phyloP scores from a whole-genome alignment of 2,113 vertebrate genomes.

The Solea solea region DNA sequence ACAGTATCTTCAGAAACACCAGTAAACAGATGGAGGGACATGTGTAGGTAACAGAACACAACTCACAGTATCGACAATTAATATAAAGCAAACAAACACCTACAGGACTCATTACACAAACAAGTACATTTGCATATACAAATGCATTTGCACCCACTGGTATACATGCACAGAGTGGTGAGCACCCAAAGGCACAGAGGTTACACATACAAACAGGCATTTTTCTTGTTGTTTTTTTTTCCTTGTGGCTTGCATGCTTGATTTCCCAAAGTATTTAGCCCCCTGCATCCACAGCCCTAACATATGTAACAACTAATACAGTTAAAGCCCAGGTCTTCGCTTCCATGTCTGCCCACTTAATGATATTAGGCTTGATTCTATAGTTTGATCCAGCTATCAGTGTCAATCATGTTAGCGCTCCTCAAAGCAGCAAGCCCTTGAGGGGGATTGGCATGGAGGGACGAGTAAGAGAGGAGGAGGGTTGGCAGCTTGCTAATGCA shows the following conservation, averaged over 20 bases:
- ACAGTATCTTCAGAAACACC: conserved; percentile 9
- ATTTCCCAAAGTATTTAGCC: conserved; percentile 60
- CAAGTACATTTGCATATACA: not conserved
- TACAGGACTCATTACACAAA: not conserved
- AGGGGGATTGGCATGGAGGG: conserved; percentile 33
- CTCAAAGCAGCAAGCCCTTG: conserved; percentile 56
- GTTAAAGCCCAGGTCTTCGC: conserved; percentile 65
- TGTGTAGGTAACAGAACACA: conserved; percentile 2
- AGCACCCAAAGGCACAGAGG: conserved; percentile 2
- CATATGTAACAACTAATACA: conserved; percentile 76
- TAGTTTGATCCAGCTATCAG: conserved; percentile 73
- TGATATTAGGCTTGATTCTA: conserved; percentile 66
- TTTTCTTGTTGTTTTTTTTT: not conserved
- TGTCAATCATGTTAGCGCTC: conserved; percentile 72
- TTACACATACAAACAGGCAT: conserved; percentile 14
- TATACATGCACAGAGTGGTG: not conserved
- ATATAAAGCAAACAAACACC: conserved; percentile 5
- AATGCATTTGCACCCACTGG: not conserved
- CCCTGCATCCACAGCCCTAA: conserved; percentile 66
- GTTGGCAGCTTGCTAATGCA: conserved; percentile 66
- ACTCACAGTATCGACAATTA: conserved; percentile 11
- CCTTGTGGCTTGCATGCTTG: conserved; percentile 48
- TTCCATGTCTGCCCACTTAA: conserved; percentile 68
- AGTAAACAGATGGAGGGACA: conserved; percentile 8
- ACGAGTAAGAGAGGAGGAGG: conserved; percentile 28